Base-by-base conservation (phyloP, 2,113 vertebrate genomes). In the Tetraodon nigroviridis region DNA sequence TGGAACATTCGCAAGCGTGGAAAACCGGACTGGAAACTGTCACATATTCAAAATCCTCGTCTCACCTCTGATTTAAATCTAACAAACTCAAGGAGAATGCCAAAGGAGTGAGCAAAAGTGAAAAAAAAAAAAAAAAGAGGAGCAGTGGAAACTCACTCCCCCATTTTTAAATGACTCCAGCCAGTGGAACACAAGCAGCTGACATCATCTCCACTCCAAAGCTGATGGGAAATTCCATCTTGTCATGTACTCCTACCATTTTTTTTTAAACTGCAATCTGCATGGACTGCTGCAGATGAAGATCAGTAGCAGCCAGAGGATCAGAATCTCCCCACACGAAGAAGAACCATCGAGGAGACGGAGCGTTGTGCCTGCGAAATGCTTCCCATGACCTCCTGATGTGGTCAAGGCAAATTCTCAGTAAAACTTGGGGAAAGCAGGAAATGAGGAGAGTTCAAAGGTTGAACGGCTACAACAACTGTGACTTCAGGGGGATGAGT, bases 361-460 rank as follows among this genome's bases (percentile, higher is more conserved):
- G 51, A 77, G 58, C 75, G 75, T 80, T 78, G 71, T 71, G 63
- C 82, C 79, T 76, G 48, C 73, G 69, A 77, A 86, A 80, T 78
- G 62, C 73, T 91, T 91, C 90, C 89, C 90, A 92, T 88, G 88
- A 88, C 86, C 89, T 65, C 75, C 77, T 63, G 85, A 87, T 86
- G 79, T 89, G 88, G 83, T 80, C 76, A 77, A 78, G 79, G 73
- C 68, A 65, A 72, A 75, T 89, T 87, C 88, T 86, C 84, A 85
- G 77, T 80, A 66, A 70, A 80, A 70, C 71, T 71, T 63, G 45
- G 76, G 51, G 51, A 72, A 73, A 71, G 84, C 90, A 90, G 90
- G 90, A 92, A 90, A 90, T 89, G 83, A 88, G 79, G 51, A 41
- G 62, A 68, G 79, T 83, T 89, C 83, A 86, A 80, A 89, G 88